phyloP scores from a whole-genome alignment of 2,888 invertebrate genomes.

The Troides oblongomaculatus region DNA sequence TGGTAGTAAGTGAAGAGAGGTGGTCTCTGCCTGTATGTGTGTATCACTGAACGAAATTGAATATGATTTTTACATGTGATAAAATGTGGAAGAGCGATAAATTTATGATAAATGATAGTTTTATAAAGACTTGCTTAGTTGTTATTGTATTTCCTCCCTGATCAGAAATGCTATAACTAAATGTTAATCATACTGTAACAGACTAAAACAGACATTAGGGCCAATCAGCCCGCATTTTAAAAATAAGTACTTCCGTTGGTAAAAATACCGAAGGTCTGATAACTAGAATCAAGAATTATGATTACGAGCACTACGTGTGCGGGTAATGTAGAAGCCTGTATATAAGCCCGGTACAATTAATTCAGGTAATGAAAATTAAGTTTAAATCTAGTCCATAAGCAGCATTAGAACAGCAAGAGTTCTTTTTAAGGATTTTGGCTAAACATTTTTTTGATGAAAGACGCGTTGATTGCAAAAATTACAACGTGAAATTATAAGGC shows the following conservation, averaged over 20 bases:
- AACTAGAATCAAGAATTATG: background rate
- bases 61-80: background rate
- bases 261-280: background rate
- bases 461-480: too few relatives aligned
- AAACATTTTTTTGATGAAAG: too few relatives aligned
- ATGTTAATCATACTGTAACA: background rate
- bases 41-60: background rate
- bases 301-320: background rate
- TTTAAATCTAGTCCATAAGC: background rate
- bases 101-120: background rate
- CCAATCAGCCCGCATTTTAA: background rate
- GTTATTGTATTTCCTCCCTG: too few relatives aligned
- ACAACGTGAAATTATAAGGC: too few relatives aligned
- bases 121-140: background rate
- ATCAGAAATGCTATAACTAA: background rate
- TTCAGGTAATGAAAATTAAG: background rate
- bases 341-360: background rate
- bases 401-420: too few relatives aligned
- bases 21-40: too few relatives aligned
- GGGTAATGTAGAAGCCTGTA: background rate
- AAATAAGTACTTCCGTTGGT: background rate
- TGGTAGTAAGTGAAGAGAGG: too few relatives aligned
- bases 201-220: background rate
- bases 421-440: too few relatives aligned
- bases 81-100: background rate